Evolutionary conservation across 1,140 invertebrate genomes (phyloP).

Genomic region (Homalodisca vitripennis): DNA sequence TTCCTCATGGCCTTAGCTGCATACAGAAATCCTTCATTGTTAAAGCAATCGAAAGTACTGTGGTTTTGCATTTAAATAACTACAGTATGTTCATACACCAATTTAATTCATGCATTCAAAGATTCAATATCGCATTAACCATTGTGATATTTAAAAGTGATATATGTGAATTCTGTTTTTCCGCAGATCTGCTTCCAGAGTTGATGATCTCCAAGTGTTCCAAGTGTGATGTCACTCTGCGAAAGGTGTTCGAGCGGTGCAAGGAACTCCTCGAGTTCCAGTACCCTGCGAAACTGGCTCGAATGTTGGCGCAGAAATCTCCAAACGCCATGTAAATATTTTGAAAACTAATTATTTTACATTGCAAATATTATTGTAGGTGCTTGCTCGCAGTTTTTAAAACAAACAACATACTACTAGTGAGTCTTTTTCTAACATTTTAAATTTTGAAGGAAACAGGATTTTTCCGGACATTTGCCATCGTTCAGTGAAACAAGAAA

Average conservation of each 20-base stretch:
- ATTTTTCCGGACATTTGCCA: no score
- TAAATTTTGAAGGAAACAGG: not conserved
- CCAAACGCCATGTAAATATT: not conserved
- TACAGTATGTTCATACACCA: no score
- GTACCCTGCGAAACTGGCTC: not conserved
- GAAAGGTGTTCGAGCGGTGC: conserved; percentile 4
- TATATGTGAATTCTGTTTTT: no score
- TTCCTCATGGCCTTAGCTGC: no score
- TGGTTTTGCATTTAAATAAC: no score
- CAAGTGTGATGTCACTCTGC: conserved; percentile 1
- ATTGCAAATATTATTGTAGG: not conserved
- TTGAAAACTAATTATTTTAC: not conserved
- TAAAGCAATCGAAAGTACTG: no score
- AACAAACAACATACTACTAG: not conserved
- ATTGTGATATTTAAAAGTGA: no score
- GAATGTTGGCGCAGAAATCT: not conserved
- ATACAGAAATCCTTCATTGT: no score
- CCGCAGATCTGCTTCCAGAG: conserved; percentile 2
- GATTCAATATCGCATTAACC: no score
- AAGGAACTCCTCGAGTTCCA: not conserved
- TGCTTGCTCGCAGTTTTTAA: not conserved
- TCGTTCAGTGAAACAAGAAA: no score
- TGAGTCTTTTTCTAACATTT: not conserved
- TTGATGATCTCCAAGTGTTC: not conserved
- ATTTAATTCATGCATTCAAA: no score